A percentile compares a stretch with the other conserved stretches of the same genome.
phyloP scores from a whole-genome alignment of 2,113 vertebrate genomes.

The Callaeas wilsoni region DNA sequence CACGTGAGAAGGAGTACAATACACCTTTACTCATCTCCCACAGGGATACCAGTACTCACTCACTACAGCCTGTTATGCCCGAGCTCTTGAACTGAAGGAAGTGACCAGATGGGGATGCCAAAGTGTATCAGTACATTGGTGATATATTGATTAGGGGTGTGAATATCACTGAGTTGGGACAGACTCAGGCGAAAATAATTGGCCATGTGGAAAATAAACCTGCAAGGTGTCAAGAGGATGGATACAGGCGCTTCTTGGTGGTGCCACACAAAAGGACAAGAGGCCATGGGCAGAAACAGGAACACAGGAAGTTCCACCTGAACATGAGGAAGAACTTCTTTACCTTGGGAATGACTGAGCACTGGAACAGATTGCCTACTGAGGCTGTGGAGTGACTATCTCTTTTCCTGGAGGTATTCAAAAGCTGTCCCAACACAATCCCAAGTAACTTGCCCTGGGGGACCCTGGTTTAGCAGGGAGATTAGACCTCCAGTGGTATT shows the following conservation, averaged over 20 bases:
- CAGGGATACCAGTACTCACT: background rate
- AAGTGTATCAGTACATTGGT: background rate
- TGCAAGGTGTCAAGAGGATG: background rate
- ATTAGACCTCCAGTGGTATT: background rate
- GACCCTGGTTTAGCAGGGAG: background rate
- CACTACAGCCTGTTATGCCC: background rate
- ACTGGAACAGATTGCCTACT: background rate
- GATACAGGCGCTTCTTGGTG: background rate
- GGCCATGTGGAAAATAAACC: background rate
- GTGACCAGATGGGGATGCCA: too few species aligned
- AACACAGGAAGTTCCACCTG: background rate
- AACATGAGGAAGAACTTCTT: background rate
- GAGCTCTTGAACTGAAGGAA: background rate
- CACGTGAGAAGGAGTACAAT: background rate
- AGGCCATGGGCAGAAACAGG: background rate
- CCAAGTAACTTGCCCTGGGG: rapidly evolving
- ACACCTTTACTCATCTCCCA: background rate
- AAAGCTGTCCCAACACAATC: background rate
- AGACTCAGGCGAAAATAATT: background rate
- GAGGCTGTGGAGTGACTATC: background rate
- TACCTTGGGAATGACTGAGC: background rate
- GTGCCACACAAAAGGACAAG: background rate
- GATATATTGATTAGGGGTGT: background rate
- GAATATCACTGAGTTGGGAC: background rate
- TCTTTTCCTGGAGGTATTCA: background rate